Evolutionary conservation across 2,113 vertebrate species (phyloP), one percentile per base, ranked within the genome.

Genomic region (Coptodon rendalli): DNA sequence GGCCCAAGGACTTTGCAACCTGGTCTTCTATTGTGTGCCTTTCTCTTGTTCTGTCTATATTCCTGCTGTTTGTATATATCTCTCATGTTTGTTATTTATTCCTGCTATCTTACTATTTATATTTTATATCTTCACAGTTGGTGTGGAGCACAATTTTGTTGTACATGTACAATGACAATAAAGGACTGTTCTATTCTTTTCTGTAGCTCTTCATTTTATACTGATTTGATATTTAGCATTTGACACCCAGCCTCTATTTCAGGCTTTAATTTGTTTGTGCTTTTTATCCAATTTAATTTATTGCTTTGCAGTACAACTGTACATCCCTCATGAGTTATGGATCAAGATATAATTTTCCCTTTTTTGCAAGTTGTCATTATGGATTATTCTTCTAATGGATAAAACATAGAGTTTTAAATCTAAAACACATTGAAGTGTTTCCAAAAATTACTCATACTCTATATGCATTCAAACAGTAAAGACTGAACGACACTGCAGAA

Each of bases 251-350:
- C 4, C 54, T 57, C 7, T 57, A 57, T 29, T 57, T 57, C 24
- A 29, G 54, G 13, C 24, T 57, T 57, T 57, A 57, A 29, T 29
- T 29, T 57, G 0, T 29, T 57, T 57, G 54, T 57, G 54, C 12
- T 57, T 14, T 57, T 0, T 0, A 57, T 56, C 54, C 54, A 56
- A 0, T 56, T 56, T 56, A 56, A 56, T 13, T 7, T 0, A 0
- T 56, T 56, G 2, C 53, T 13, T 27, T 56, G 24, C 48, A 50
- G 48, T 50, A 50, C 53, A 56, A 56, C 53, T 56, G 53, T 56
- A 27, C 53, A 56, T 13, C 54, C 54, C 54, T 56, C 54, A 56
- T 27, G 54, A 27, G 54, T 56, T 0, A 1, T 56, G 54, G 54
- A 13, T 56, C 1, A 56, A 13, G 54, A 56, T 4, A 27, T 56